Conservation (phyloP, 2,888 invertebrate species). For the Spialia ferax region DNA sequence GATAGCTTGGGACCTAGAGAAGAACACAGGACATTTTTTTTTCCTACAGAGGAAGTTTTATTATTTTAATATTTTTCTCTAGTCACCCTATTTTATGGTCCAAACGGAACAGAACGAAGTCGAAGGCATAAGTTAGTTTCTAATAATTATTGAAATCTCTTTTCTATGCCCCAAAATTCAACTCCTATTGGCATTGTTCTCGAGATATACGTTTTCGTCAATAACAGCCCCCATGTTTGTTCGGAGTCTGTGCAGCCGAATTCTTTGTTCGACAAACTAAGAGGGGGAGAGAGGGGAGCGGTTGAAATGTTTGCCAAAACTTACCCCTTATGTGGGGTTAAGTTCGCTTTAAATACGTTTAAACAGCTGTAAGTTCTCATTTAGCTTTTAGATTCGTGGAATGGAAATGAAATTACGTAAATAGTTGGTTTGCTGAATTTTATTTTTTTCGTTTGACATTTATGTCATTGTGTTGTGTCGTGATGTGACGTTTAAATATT, state of each 20-base stretch:
- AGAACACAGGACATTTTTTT: too few relatives aligned
- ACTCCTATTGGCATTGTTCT: neutral
- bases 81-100: too few relatives aligned
- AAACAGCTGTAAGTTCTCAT: constrained; percentile 41
- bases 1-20: too few relatives aligned
- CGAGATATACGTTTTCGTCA: neutral
- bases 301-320: constrained; percentile 40
- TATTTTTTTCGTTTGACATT: neutral
- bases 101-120: too few relatives aligned
- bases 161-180: neutral
- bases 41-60: too few relatives aligned
- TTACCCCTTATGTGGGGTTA: constrained; percentile 41
- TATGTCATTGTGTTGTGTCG: neutral
- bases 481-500: too few relatives aligned
- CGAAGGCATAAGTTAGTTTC: too few relatives aligned
- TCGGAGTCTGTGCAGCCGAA: constrained; percentile 61
- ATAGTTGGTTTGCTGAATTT: too few relatives aligned
- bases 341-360: constrained; percentile 44
- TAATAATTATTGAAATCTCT: neutral
- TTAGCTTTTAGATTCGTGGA: constrained; percentile 29
- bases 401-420: neutral
- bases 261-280: constrained; percentile 49
- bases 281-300: constrained; percentile 43
- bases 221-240: constrained; percentile 71
- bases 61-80: too few relatives aligned